Percentiles rank a stretch among this genome's conserved stretches.
phyloP scores from a whole-genome alignment of 2,797 vertebrate species.

The Macropus fuliginosus region DNA sequence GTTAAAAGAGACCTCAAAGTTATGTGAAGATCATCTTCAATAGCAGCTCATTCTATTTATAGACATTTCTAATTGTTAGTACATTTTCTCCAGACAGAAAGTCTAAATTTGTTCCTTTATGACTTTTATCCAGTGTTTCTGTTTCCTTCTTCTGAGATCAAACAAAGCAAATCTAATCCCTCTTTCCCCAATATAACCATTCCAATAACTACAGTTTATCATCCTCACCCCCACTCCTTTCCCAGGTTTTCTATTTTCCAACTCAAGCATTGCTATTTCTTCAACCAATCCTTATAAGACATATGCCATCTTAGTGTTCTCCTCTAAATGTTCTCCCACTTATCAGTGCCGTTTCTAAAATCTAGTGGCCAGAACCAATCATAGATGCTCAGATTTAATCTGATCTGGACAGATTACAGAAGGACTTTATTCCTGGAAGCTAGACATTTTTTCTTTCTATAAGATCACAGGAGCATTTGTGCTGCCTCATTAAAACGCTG shows the following conservation, averaged over 20 bases:
- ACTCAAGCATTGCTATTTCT: background rate
- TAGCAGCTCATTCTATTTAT: background rate
- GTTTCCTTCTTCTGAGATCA: background rate
- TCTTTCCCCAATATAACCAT: background rate
- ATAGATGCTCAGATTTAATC: background rate
- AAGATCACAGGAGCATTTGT: background rate
- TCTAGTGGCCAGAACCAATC: background rate
- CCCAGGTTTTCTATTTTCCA: background rate
- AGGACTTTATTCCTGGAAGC: background rate
- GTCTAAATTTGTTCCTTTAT: background rate
- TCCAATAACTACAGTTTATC: background rate
- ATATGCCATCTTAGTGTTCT: background rate
- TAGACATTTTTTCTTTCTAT: background rate
- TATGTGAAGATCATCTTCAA: background rate
- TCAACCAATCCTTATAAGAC: background rate
- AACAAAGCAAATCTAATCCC: background rate
- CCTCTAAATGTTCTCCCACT: background rate
- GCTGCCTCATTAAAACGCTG: background rate
- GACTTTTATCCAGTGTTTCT: background rate
- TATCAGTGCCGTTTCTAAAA: background rate
- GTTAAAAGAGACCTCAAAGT: background rate
- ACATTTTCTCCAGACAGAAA: background rate
- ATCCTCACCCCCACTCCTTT: too few relatives aligned
- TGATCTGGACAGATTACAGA: background rate
- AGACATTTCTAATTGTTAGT: background rate